Base-by-base conservation (phyloP, 2,888 invertebrate genomes). In the Minunthozetes semirufus region DNA sequence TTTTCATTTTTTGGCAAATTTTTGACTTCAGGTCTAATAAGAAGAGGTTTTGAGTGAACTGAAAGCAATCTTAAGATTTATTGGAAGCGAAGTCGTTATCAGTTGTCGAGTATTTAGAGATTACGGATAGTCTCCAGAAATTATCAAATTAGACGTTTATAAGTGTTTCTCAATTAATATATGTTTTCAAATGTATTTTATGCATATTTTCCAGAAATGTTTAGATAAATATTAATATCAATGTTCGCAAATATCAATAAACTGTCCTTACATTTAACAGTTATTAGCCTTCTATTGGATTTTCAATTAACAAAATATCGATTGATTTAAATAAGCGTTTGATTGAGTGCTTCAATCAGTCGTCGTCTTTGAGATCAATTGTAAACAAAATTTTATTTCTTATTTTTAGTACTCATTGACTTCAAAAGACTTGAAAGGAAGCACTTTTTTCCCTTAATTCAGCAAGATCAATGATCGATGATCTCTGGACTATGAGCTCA, bases 1-100 rank as follows among this genome's bases (percentile, higher is more conserved):
- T 38, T 68, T 46, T 68, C 68, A 68, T 68, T 46, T 68, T 46
- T 59, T 48, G 48, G 48, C n/a, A 29, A 13, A 33, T 17, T 33
- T 17, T 63, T 5, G 6, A 56, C 25, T 25, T 9, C 22, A 22
- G 6, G 56, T 11, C 25, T 25, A 9, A 25, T 9, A 1, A 25
- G 25, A 53, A 56, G 56, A 56, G 53, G 22, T 56, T 56, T 56
- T 13, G 22, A n/a, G 8, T 25, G 22, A 56, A 56, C 56, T 56
- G 11, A 25, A 25, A 6, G 56, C 13, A 11, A 25, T 56, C 25
- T 56, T 25, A 25, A 56, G 25, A 53, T n/a, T n/a, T 53, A 56
- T 25, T 56, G 22, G 22, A 15, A 8, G 19, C 13, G 19, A 56
- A 6, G 56, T 25, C 25, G 33, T 53, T 56, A 56, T 56, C 56